Percentiles rank a stretch among this genome's conserved stretches.
Conservation (phyloP, 1,140 invertebrate genomes). For the Chironomus tepperi region DNA sequence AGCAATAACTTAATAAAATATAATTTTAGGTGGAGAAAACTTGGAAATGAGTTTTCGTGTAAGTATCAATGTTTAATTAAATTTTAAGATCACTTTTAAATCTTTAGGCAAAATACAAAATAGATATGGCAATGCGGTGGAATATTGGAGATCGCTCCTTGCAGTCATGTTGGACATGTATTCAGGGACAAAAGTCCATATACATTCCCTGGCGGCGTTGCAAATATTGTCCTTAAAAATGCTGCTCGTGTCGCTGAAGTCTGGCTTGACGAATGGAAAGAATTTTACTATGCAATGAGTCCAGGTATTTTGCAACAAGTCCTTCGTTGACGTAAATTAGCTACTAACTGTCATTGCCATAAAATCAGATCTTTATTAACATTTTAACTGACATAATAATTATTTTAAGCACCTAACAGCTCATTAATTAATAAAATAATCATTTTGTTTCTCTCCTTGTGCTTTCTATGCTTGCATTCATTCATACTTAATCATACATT, state of each 20-base stretch:
- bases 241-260: constrained; percentile 92
- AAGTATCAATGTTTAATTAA: constrained; percentile 39
- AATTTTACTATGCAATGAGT: constrained; percentile 98
- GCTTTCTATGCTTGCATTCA: too few relatives aligned
- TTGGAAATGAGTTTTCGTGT: constrained; percentile 99
- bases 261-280: constrained; percentile 98
- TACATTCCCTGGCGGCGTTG: constrained; percentile 97
- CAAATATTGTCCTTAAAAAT: constrained; percentile 93
- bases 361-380: neutral
- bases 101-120: neutral
- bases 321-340: neutral
- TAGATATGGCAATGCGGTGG: constrained; percentile 98
- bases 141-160: constrained; percentile 88
- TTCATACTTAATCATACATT: too few relatives aligned
- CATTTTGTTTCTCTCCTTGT: too few relatives aligned
- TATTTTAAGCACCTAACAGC: neutral
- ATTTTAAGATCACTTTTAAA: constrained; percentile 29
- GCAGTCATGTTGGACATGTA: constrained; percentile 95
- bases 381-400: neutral
- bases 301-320: constrained; percentile 69
- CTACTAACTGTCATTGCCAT: neutral
- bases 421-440: too few relatives aligned
- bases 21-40: constrained; percentile 70
- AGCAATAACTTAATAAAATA: neutral
- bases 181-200: constrained; percentile 99